Conservation (phyloP, 2,113 vertebrate genomes). For the Reinhardtius hippoglossoides region DNA sequence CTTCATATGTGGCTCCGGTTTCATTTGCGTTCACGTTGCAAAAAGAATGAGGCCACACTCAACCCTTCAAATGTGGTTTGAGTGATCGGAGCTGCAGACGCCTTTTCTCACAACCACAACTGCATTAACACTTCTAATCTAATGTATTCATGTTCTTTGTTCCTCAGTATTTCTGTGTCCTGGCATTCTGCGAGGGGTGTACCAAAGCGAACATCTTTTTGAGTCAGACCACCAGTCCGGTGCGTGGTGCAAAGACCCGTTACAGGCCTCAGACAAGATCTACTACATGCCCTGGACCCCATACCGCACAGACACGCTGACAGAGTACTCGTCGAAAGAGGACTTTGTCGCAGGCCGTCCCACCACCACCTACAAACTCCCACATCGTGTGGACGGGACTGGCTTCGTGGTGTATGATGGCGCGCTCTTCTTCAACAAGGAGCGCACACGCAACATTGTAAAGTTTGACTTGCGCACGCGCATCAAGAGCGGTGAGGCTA, state of each 20-base stretch:
- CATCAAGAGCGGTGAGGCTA: slow-evolving; percentile 98
- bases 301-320: slow-evolving; percentile 95
- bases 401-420: slow-evolving; percentile 98
- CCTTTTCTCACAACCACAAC: too few relatives aligned
- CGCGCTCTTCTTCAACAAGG: slow-evolving; percentile 98
- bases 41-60: too few relatives aligned
- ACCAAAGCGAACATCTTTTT: slow-evolving; percentile 98
- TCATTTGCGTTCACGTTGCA: too few relatives aligned
- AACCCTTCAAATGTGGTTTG: too few relatives aligned
- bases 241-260: slow-evolving; percentile 98
- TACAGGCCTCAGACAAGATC: slow-evolving; percentile 98
- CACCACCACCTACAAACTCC: slow-evolving; percentile 97
- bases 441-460: slow-evolving; percentile 98
- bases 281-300: slow-evolving; percentile 99
- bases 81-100: too few relatives aligned
- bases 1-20: too few relatives aligned
- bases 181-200: slow-evolving; percentile 94
- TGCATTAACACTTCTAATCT: slow-evolving; percentile 1
- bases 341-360: slow-evolving; percentile 98
- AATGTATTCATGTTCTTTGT: slow-evolving; percentile 42
- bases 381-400: slow-evolving; percentile 95
- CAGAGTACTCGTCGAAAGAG: slow-evolving; percentile 97
- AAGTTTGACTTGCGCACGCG: slow-evolving; percentile 97
- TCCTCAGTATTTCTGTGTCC: slow-evolving; percentile 96
- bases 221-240: slow-evolving; percentile 98